A percentile compares a stretch with the other conserved stretches of the same genome.
phyloP scores from a whole-genome alignment of 2,888 invertebrate species.

The Volucella inflata region DNA sequence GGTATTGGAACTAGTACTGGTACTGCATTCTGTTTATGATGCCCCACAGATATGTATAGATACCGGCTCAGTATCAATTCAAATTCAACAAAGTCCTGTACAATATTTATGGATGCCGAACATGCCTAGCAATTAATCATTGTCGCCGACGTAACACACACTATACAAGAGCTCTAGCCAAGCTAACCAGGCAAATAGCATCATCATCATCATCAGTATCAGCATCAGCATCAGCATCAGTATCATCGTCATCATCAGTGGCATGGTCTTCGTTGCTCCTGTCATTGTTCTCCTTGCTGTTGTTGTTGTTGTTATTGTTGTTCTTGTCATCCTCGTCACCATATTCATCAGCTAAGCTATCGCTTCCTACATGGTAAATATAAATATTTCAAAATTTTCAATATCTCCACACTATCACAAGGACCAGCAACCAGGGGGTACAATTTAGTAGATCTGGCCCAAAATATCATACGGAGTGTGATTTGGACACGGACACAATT shows the following conservation, averaged over 20 bases:
- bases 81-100: constrained; percentile 70
- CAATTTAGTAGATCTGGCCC: constrained; percentile 10
- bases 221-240: constrained; percentile 42
- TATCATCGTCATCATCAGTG: not conserved
- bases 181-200: constrained; percentile 22
- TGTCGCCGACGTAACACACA: constrained; percentile 61
- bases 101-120: constrained; percentile 75
- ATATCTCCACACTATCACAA: constrained; percentile 41
- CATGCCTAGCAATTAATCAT: constrained; percentile 75
- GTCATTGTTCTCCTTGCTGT: constrained; percentile 4
- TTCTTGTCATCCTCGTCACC: constrained; percentile 25
- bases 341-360: constrained; percentile 50
- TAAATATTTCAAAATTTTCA: constrained; percentile 75
- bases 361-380: constrained; percentile 58
- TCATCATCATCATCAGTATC: constrained; percentile 42
- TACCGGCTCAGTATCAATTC: constrained; percentile 70
- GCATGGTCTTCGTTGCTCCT: not conserved
- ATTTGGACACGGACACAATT: constrained; percentile 72
- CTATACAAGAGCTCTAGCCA: constrained; percentile 46
- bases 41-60: constrained; percentile 59
- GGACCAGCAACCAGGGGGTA: not conserved
- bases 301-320: constrained; percentile 9
- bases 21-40: constrained; percentile 42
- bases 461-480: constrained; percentile 52
- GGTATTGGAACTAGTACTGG: too few species aligned